Evolutionary conservation across 1,140 invertebrate species (phyloP).

Genomic region (Microplitis mediator): DNA sequence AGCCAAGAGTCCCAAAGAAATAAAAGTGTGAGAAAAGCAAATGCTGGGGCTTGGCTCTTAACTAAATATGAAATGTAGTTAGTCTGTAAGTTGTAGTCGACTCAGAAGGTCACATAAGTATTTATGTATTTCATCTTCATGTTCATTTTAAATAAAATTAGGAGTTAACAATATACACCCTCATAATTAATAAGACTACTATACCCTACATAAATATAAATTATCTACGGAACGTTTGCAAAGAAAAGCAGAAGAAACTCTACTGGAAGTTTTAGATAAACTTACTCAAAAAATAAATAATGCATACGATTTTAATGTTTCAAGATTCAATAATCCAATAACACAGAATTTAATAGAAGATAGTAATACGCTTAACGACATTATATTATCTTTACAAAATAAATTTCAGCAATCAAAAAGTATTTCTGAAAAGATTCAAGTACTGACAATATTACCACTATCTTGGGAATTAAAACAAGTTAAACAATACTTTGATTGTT

Average conservation of each 20-base stretch:
- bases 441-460: conserved; percentile 10
- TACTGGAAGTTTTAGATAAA: neutral
- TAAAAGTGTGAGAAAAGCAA: no score
- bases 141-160: no score
- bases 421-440: neutral
- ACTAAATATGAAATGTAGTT: no score
- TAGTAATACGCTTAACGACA: neutral
- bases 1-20: no score
- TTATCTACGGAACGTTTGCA: neutral
- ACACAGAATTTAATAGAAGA: neutral
- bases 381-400: conserved; percentile 1
- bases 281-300: neutral
- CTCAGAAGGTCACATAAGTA: no score
- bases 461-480: neutral
- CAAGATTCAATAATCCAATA: neutral
- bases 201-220: neutral
- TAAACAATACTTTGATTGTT: conserved; percentile 8
- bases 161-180: no score
- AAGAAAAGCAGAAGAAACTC: neutral
- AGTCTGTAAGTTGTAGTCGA: no score
- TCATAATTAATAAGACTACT: no score
- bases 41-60: no score
- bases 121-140: no score
- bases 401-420: neutral
- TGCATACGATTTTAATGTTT: neutral